phyloP scores from a whole-genome alignment of 2,888 invertebrate genomes.

The Zeuzera pyrina region DNA sequence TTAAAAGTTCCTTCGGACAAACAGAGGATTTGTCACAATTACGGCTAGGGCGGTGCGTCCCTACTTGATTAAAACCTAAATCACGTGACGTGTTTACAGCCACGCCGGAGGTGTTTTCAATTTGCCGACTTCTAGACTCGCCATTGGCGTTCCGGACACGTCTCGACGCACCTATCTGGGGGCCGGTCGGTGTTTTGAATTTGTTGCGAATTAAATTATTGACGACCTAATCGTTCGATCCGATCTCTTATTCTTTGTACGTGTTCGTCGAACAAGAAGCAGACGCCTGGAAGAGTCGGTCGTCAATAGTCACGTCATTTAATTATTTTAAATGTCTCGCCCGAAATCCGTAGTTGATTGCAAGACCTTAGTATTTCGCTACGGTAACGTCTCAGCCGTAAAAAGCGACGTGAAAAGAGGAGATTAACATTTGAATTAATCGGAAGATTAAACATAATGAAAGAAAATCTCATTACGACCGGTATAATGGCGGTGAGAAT shows the following conservation, averaged over 20 bases:
- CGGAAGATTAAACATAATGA: conserved; percentile 74
- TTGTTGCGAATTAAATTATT: conserved; percentile 71
- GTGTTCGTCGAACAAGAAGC: conserved; percentile 10
- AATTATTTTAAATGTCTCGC: conserved; percentile 61
- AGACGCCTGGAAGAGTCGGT: background rate
- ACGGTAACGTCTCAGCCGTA: conserved; percentile 51
- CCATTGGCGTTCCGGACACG: conserved; percentile 70
- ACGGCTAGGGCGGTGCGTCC: conserved; percentile 64
- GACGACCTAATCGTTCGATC: conserved; percentile 58
- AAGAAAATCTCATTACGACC: conserved; percentile 71
- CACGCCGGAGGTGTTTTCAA: conserved; percentile 71
- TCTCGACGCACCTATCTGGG: conserved; percentile 62
- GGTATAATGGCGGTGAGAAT: conserved; percentile 70
- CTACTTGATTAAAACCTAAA: conserved; percentile 74
- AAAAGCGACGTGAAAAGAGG: conserved; percentile 59
- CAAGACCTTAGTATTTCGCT: conserved; percentile 40
- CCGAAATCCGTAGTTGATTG: conserved; percentile 43
- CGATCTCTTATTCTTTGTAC: conserved; percentile 29
- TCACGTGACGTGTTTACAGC: conserved; percentile 74
- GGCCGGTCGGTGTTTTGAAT: conserved; percentile 62
- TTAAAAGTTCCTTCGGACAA: conserved; percentile 72
- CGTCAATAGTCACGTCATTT: conserved; percentile 49
- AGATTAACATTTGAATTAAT: conserved; percentile 74
- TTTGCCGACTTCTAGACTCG: conserved; percentile 63
- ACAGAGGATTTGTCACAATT: conserved; percentile 74